These are phyloP conservation scores for Centropus unirufus DNA, from an alignment of 2,113 vertebrate species.

Conservation along the genomic window DNA sequence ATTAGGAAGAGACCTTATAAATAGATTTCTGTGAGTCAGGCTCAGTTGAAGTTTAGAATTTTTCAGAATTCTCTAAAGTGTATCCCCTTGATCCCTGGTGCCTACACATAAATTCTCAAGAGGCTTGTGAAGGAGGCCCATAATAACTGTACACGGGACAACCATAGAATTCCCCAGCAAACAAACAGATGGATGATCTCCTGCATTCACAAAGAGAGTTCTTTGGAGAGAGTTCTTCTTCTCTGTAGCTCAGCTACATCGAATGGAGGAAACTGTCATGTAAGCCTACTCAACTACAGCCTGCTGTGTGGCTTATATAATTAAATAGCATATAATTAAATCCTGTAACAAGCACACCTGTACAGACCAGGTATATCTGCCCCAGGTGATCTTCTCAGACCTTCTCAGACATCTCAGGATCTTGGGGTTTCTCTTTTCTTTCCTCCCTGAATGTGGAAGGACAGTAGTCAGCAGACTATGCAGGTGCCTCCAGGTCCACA, in stretches of 20 bases:
- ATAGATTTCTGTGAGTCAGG: background rate
- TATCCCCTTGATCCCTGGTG: background rate
- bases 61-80: background rate
- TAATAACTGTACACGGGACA: background rate
- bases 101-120: background rate
- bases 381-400: background rate
- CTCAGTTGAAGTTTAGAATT: background rate
- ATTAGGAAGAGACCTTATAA: background rate
- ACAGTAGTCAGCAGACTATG: rapidly evolving
- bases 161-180: background rate
- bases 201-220: background rate
- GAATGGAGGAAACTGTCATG: background rate
- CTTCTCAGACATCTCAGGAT: background rate
- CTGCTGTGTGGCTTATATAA: background rate
- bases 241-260: background rate
- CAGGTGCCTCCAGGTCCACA: background rate
- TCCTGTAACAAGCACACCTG: background rate
- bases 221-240: too few relatives aligned
- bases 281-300: background rate
- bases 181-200: background rate
- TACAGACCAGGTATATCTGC: background rate
- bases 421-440: background rate
- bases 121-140: background rate
- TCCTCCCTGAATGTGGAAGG: background rate
- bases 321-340: background rate